Evolutionary conservation across 2,113 vertebrate genomes (phyloP).

Genomic region (Halcyon senegalensis): DNA sequence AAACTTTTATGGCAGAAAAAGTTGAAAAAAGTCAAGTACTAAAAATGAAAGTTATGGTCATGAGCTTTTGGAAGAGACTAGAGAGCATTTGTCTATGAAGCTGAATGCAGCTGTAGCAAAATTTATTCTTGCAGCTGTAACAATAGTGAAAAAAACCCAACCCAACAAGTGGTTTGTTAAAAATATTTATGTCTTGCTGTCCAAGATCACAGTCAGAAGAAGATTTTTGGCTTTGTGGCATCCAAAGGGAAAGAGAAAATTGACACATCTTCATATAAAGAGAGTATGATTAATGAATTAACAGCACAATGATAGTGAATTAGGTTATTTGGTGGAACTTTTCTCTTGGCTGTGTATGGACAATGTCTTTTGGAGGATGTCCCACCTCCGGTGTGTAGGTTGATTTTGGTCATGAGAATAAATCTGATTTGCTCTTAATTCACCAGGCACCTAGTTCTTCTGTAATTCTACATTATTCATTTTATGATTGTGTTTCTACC

Average conservation of each 20-base stretch:
- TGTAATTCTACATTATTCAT: not conserved
- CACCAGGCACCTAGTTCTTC: not conserved
- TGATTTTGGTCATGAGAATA: not conserved
- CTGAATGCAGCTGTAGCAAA: not conserved
- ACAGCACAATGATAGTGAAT: not conserved
- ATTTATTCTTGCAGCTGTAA: not conserved
- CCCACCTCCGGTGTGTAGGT: not conserved
- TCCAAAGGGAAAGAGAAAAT: not conserved
- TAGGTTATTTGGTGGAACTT: not conserved
- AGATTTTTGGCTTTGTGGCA: not conserved
- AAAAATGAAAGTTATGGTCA: not conserved
- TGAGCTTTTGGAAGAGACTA: not conserved
- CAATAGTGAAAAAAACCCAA: not conserved
- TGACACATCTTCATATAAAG: not conserved
- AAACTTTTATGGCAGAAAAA: not conserved
- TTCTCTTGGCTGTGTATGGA: not conserved
- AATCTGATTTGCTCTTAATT: not conserved
- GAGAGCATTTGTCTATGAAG: not conserved
- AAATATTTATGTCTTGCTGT: not conserved
- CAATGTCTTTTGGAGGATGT: not conserved
- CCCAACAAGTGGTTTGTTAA: not conserved
- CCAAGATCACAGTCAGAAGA: not conserved
- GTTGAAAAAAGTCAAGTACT: not conserved
- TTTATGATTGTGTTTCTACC: not conserved
- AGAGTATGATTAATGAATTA: not conserved